Evolutionary conservation across 2,113 vertebrate genomes (phyloP).

Genomic region (Pteronura brasiliensis): DNA sequence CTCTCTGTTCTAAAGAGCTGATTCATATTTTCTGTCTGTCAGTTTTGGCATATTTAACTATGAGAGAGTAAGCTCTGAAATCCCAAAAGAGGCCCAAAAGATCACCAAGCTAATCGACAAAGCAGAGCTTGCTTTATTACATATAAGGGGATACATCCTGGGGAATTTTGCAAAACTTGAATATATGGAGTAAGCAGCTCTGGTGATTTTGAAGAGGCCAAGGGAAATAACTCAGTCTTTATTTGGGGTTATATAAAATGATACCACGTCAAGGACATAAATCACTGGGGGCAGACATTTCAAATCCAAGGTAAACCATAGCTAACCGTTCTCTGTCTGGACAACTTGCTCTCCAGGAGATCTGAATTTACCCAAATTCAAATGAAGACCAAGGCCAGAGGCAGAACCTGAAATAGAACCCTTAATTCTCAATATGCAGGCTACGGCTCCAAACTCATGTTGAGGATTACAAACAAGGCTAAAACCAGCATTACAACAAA

Average conservation of each 20-base stretch:
- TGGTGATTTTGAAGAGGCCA: constrained; percentile 64
- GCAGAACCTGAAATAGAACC: constrained; percentile 40
- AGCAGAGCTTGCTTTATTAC: constrained; percentile 36
- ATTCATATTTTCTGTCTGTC: constrained; percentile 55
- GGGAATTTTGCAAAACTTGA: constrained; percentile 59
- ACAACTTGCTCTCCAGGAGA: constrained; percentile 42
- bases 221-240: constrained; percentile 64
- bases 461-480: neutral
- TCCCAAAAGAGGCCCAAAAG: constrained; percentile 37
- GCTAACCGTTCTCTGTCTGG: constrained; percentile 58
- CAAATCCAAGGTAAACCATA: constrained; percentile 36
- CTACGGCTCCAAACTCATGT: neutral
- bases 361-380: constrained; percentile 49
- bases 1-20: neutral
- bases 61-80: constrained; percentile 26
- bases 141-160: neutral
- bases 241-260: constrained; percentile 66
- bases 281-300: constrained; percentile 53
- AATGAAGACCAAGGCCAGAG: constrained; percentile 58
- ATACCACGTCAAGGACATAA: constrained; percentile 45
- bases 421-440: constrained; percentile 5
- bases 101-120: constrained; percentile 56
- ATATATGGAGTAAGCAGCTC: constrained; percentile 61
- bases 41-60: constrained; percentile 51
- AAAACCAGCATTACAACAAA: constrained; percentile 23